phyloP scores from a whole-genome alignment of 2,113 vertebrate genomes.

The Paramormyrops kingsleyae region DNA sequence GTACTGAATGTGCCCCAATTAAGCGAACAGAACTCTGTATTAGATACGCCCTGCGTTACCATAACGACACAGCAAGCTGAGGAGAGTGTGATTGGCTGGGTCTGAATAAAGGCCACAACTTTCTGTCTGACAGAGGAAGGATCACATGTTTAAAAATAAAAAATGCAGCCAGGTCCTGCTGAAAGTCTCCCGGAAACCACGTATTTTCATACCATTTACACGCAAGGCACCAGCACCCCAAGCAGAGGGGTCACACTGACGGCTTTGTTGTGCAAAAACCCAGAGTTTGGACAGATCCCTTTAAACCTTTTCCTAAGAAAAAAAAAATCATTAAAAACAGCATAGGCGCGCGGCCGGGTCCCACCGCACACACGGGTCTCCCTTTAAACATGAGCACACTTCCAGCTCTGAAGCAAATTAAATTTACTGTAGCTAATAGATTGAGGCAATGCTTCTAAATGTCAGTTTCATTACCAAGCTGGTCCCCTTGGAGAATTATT shows the following conservation, averaged over 20 bases:
- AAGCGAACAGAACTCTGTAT: neutral
- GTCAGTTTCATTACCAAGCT: conserved; percentile 73
- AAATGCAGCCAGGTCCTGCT: neutral
- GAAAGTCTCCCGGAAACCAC: conserved; percentile 29
- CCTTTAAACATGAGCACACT: conserved; percentile 42
- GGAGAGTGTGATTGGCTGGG: neutral
- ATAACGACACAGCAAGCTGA: neutral
- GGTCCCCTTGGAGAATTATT: conserved; percentile 71
- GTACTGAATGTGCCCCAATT: neutral
- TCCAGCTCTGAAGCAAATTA: conserved; percentile 68
- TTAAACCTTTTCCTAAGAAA: neutral
- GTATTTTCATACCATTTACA: neutral
- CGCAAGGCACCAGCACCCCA: neutral
- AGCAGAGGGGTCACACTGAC: neutral
- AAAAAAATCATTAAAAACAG: neutral
- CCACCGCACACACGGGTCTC: neutral
- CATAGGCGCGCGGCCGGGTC: neutral
- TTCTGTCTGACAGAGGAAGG: neutral
- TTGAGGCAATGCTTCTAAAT: conserved; percentile 69
- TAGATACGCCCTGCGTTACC: neutral
- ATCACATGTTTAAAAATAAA: neutral
- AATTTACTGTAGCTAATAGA: conserved; percentile 75
- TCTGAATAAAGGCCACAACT: neutral
- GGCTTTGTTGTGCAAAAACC: conserved; percentile 10
- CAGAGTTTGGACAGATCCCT: neutral